Percentiles rank a stretch among this genome's conserved stretches.
phyloP scores from a whole-genome alignment of 2,113 vertebrate species.

The Craseonycteris thonglongyai region DNA sequence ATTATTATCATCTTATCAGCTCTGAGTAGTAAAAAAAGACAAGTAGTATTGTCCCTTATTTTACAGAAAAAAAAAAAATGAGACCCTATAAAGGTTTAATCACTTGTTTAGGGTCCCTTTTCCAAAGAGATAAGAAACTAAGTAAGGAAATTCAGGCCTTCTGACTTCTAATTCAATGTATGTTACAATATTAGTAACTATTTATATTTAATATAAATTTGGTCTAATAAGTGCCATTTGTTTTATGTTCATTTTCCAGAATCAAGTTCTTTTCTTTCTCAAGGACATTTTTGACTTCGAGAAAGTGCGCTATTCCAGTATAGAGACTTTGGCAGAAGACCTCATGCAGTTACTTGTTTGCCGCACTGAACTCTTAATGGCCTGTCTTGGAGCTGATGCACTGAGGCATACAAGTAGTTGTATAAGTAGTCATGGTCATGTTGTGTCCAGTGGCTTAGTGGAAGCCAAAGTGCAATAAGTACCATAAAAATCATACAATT shows the following conservation, averaged over 20 bases:
- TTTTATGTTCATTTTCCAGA: conserved; percentile 74
- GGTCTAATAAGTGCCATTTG: not conserved
- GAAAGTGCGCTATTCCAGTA: conserved; percentile 90
- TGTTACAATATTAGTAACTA: not conserved
- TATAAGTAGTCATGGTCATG: conserved; percentile 46
- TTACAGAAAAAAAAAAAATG: not conserved
- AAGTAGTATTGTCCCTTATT: not conserved
- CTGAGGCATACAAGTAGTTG: conserved; percentile 75
- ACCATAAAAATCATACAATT: not conserved
- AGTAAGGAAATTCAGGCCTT: not conserved
- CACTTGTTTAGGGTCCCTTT: not conserved
- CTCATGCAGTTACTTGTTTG: conserved; percentile 86
- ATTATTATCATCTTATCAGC: not conserved
- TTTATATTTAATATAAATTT: not conserved
- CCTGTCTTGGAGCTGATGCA: conserved; percentile 83
- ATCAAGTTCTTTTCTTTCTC: conserved; percentile 94
- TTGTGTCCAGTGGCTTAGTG: conserved; percentile 72
- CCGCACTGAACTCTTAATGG: conserved; percentile 86
- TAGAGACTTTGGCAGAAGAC: conserved; percentile 91
- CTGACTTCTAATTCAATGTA: not conserved
- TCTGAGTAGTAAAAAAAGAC: not conserved
- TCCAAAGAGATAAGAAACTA: not conserved
- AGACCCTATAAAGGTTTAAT: not conserved
- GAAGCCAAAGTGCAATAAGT: conserved; percentile 82
- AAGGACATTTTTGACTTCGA: conserved; percentile 98